These are phyloP conservation scores for Macheiramphus alcinus DNA, from an alignment of 2,113 vertebrate species.

Conservation along the genomic window DNA sequence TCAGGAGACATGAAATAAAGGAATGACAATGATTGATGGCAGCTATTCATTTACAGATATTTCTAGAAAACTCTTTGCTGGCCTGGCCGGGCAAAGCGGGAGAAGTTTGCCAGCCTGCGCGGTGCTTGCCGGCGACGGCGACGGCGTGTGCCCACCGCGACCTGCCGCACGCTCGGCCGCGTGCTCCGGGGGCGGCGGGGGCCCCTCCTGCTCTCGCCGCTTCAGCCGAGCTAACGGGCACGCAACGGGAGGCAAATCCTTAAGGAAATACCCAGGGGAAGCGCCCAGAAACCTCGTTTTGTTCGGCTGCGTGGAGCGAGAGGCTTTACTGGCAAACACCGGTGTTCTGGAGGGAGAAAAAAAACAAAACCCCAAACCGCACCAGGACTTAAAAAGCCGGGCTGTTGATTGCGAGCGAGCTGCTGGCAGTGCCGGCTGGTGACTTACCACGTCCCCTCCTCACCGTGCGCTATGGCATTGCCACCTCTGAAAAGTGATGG, in stretches of 20 bases:
- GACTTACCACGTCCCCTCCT: background rate
- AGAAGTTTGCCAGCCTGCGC: background rate
- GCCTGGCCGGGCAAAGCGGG: conserved; percentile 55
- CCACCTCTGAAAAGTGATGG: background rate
- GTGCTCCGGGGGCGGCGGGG: background rate
- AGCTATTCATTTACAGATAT: conserved; percentile 91
- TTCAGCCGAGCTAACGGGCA: background rate
- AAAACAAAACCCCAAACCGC: background rate
- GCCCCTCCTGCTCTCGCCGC: background rate
- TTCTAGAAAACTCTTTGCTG: conserved; percentile 73
- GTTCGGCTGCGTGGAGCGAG: background rate
- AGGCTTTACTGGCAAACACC: background rate
- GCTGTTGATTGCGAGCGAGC: background rate
- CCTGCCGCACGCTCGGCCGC: background rate
- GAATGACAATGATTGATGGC: conserved; percentile 97
- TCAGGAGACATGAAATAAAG: conserved; percentile 85
- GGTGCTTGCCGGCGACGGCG: background rate
- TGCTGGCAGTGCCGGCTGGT: background rate
- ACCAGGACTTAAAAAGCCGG: background rate
- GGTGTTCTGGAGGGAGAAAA: background rate
- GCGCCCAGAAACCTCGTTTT: background rate
- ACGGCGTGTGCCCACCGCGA: background rate
- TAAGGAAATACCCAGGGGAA: background rate
- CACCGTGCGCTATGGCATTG: background rate
- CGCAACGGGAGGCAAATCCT: background rate